A percentile compares a stretch with the other conserved stretches of the same genome.
phyloP scores from a whole-genome alignment of 1,140 invertebrate genomes.

The Ceratoteleas bidentatus region DNA sequence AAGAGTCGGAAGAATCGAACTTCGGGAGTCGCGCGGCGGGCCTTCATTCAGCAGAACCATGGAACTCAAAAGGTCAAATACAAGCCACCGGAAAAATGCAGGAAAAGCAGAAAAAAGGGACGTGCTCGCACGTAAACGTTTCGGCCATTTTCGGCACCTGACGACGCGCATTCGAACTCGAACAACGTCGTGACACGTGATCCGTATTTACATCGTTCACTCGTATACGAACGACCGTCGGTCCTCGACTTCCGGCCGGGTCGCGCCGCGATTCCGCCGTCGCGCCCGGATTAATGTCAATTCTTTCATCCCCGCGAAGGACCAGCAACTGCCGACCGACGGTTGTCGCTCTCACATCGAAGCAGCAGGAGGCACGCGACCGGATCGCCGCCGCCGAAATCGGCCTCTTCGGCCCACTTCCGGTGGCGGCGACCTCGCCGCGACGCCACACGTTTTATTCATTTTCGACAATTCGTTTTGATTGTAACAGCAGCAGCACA shows the following conservation, averaged over 20 bases:
- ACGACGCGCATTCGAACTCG: slow-evolving; percentile 19
- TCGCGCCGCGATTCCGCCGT: slow-evolving; percentile 11
- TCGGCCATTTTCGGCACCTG: slow-evolving; percentile 43
- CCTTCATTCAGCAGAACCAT: too few relatives aligned
- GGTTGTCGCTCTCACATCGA: slow-evolving; percentile 62
- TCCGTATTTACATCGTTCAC: slow-evolving; percentile 70
- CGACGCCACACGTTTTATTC: slow-evolving; percentile 53
- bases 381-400: too few relatives aligned
- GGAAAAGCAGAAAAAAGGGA: slow-evolving; percentile 71
- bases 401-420: too few relatives aligned
- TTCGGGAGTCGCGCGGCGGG: too few relatives aligned
- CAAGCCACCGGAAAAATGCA: slow-evolving; percentile 42
- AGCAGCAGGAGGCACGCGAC: slow-evolving; percentile 44
- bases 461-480: slow-evolving; percentile 63
- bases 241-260: slow-evolving; percentile 34
- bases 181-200: slow-evolving; percentile 65
- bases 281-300: slow-evolving; percentile 32
- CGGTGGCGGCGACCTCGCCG: slow-evolving; percentile 4
- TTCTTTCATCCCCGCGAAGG: slow-evolving; percentile 62
- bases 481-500: slow-evolving; percentile 62
- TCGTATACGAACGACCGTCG: slow-evolving; percentile 69
- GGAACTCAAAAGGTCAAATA: not conserved
- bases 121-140: slow-evolving; percentile 41
- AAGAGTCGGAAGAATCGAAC: too few relatives aligned
- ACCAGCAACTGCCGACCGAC: slow-evolving; percentile 69